phyloP scores from a whole-genome alignment of 2,888 invertebrate genomes.

The Eupithecia inturbata region DNA sequence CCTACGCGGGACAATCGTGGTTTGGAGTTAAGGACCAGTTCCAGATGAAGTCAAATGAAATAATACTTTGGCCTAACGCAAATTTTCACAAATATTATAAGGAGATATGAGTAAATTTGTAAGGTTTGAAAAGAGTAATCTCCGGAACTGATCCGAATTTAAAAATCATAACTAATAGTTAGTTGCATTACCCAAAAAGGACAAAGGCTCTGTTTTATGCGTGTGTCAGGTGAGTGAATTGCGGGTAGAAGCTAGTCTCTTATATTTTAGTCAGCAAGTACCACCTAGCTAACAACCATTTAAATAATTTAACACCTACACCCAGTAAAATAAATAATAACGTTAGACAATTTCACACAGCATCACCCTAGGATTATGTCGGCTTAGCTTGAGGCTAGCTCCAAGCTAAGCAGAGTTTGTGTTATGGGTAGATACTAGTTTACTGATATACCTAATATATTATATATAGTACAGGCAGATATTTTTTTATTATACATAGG shows the following conservation, averaged over 20 bases:
- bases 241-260: too few relatives aligned
- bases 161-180: neutral
- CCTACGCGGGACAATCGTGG: slow-evolving; percentile 37
- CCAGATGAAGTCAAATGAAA: slow-evolving; percentile 2
- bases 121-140: neutral
- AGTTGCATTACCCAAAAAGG: neutral
- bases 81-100: neutral
- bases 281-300: too few relatives aligned
- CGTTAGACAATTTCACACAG: neutral
- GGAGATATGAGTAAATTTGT: neutral
- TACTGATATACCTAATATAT: neutral
- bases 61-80: neutral
- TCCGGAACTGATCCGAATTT: neutral
- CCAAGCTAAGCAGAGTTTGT: neutral
- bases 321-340: neutral
- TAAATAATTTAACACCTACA: too few relatives aligned
- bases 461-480: too few relatives aligned
- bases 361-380: too few relatives aligned
- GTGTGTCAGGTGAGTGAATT: too few relatives aligned
- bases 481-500: too few relatives aligned
- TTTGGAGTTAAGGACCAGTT: slow-evolving; percentile 26
- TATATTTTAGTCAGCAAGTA: too few relatives aligned
- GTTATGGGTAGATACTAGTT: too few relatives aligned
- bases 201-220: neutral
- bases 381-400: too few relatives aligned